A percentile compares a stretch with the other conserved stretches of the same genome.
Evolutionary conservation across 2,797 vertebrate species (phyloP).

Genomic region (Taeniopygia guttata): DNA sequence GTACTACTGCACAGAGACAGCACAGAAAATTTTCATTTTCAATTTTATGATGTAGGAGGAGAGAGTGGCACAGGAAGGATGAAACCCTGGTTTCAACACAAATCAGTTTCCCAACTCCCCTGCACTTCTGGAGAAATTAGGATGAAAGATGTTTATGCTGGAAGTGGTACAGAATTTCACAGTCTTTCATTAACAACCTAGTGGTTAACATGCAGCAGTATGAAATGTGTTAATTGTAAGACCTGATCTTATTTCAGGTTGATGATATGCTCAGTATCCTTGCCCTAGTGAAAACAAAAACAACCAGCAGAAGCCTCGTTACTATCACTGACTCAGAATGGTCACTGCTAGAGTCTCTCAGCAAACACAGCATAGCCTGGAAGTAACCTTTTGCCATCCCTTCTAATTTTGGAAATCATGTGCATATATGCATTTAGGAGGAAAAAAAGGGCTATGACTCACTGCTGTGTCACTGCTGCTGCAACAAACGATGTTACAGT

Average conservation of each 20-base stretch:
- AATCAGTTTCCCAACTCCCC: not conserved
- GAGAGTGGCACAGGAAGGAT: not conserved
- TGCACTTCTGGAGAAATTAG: not conserved
- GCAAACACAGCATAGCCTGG: not conserved
- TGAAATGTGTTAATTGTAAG: not conserved
- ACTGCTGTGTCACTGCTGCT: conserved; percentile 52
- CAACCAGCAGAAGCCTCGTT: not conserved
- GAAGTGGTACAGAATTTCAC: not conserved
- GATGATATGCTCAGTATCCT: not conserved
- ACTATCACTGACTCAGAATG: conserved; percentile 19
- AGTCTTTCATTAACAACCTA: not conserved
- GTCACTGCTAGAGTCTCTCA: not conserved
- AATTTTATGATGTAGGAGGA: not conserved
- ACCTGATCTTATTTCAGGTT: conserved; percentile 30
- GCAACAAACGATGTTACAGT: not conserved
- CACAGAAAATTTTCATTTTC: not conserved
- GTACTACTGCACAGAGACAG: not conserved
- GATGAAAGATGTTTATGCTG: conserved; percentile 13
- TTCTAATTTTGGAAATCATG: conserved; percentile 62
- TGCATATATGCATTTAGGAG: conserved; percentile 32
- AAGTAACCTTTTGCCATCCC: conserved; percentile 34
- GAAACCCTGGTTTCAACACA: not conserved
- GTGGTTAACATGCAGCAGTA: not conserved
- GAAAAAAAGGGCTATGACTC: conserved; percentile 15
- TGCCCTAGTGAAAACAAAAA: conserved; percentile 18